These are phyloP conservation scores for Amphipoea lucens DNA, from an alignment of 2,888 invertebrate genomes.

Conservation along the genomic window DNA sequence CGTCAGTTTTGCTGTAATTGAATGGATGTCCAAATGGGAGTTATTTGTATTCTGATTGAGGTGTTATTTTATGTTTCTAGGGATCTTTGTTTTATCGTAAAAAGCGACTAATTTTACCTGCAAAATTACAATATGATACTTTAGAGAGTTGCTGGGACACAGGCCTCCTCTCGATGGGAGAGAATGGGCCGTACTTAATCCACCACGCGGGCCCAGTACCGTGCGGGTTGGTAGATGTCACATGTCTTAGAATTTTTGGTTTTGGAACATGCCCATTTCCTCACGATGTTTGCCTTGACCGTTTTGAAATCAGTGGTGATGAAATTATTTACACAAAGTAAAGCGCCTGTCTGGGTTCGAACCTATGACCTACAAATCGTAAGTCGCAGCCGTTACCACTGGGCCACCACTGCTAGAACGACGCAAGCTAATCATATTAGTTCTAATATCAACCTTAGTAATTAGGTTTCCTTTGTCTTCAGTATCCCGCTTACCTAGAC, in stretches of 20 bases:
- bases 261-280: background rate
- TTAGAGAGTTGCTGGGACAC: background rate
- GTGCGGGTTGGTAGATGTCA: no score
- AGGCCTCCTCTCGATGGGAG: background rate
- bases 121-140: background rate
- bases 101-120: background rate
- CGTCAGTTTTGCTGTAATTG: constrained; percentile 29
- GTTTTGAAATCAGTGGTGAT: background rate
- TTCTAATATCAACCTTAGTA: background rate
- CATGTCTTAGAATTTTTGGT: background rate
- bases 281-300: background rate
- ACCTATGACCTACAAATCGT: background rate
- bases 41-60: constrained; percentile 29
- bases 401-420: background rate
- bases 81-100: background rate
- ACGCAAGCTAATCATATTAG: background rate
- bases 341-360: background rate
- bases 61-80: constrained; percentile 14
- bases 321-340: background rate
- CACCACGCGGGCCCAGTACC: no score
- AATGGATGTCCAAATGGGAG: constrained; percentile 35
- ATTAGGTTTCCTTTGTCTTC: background rate
- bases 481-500: background rate
- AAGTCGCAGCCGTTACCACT: background rate
- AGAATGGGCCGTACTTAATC: no score